Evolutionary conservation across 2,888 invertebrate species (phyloP), one percentile per base, ranked within the genome.

Genomic region (Hymenopus coronatus): DNA sequence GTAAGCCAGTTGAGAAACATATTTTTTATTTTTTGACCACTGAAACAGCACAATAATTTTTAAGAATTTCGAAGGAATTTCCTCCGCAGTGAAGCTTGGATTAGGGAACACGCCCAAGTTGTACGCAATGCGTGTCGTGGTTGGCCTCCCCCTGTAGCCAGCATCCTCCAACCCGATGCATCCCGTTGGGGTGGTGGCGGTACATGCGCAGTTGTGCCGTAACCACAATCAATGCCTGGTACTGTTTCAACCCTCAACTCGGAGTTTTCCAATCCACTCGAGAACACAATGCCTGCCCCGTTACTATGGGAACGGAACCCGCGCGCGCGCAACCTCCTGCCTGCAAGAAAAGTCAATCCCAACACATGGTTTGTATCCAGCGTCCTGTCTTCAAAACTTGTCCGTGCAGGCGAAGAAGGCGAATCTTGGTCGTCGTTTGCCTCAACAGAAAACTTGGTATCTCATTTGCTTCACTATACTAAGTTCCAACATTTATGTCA

Each of bases 151-250:
- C 54, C 54, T 70, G 54, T 70, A 70, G 54, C 54, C 54, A 70
- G 54, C 54, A 70, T 70, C 54, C 54, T 70, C 54, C 54, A 70
- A 70, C 54, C 54, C 54, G 54, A 15, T 70, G 54, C 54, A 70
- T 88, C 88, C 88, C 40, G 88, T 28, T 28, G 46, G 46, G 82
- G 40, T 82, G 83, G 30, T 84, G 88, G 28, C 84, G 54, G 85
- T n/a, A 84, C 88, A 85, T 85, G 33, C 28, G 88, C 88, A 82
- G 81, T 27, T 46, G 28, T 28, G 28, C 20, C 70, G 25, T 70
- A 70, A 20, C 54, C 54, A 83, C 89, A 89, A 89, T 89, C 89
- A 89, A 89, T 89, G 89, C 88, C 28, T 88, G 88, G 84, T 84
- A 85, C 87, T 82, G 87, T 87, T 87, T 87, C 87, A 87, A 87